These are phyloP conservation scores for Parasteatoda lunata DNA, from an alignment of 2,888 invertebrate genomes.

Conservation along the genomic window DNA sequence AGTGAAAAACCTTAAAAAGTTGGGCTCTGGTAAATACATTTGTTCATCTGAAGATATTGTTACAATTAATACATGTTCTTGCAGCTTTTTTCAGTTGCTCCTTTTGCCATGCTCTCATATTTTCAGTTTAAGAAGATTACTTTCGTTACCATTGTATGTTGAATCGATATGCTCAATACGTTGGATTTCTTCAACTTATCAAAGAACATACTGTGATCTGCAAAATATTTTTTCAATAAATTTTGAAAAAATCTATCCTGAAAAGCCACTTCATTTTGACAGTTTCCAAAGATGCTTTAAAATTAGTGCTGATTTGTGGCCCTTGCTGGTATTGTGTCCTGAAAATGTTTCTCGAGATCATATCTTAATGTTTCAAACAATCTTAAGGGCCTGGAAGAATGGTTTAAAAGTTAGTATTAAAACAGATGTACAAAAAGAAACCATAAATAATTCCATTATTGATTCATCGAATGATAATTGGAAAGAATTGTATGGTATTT, in stretches of 20 bases:
- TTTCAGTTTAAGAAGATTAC: slow-evolving; percentile 31
- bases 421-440: too few species aligned
- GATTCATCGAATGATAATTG: slow-evolving; percentile 17
- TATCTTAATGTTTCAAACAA: slow-evolving; percentile 3
- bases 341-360: slow-evolving; percentile 41
- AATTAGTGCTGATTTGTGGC: slow-evolving; percentile 19
- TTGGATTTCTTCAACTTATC: slow-evolving; percentile 33
- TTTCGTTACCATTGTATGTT: slow-evolving; percentile 29
- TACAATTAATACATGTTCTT: slow-evolving; percentile 35
- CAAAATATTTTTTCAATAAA: slow-evolving; percentile 8
- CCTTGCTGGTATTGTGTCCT: slow-evolving; percentile 9
- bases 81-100: slow-evolving; percentile 36
- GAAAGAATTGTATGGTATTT: slow-evolving; percentile 50
- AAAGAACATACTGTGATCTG: slow-evolving; percentile 14
- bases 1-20: slow-evolving; percentile 42
- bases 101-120: slow-evolving; percentile 49
- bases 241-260: too few species aligned
- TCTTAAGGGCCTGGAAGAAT: slow-evolving; percentile 19
- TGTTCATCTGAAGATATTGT: slow-evolving; percentile 23
- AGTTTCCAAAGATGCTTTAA: slow-evolving; percentile 25
- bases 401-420: neutral
- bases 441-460: neutral
- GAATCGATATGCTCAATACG: slow-evolving; percentile 12
- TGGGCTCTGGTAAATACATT: slow-evolving; percentile 31
- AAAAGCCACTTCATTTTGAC: neutral